phyloP scores from a whole-genome alignment of 1,140 invertebrate genomes.

The Megalonaias nervosa region DNA sequence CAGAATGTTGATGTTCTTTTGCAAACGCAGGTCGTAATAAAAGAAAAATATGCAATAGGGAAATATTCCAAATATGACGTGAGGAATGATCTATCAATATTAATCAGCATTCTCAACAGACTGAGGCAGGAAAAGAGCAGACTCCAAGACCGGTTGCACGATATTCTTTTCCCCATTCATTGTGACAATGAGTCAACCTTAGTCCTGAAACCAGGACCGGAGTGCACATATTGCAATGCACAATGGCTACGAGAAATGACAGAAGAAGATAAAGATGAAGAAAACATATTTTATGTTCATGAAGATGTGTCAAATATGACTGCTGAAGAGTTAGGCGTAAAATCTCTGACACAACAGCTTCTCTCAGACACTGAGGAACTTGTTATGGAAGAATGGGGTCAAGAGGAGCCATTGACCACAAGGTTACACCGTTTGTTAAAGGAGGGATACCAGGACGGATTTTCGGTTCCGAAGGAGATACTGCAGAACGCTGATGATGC shows the following conservation, averaged over 20 bases:
- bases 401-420: slow-evolving; percentile 57
- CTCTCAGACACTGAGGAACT: slow-evolving; percentile 39
- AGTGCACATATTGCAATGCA: slow-evolving; percentile 26
- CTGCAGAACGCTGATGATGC: slow-evolving; percentile 72
- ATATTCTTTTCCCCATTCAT: slow-evolving; percentile 8
- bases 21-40: neutral
- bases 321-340: slow-evolving; percentile 36
- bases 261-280: slow-evolving; percentile 35
- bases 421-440: slow-evolving; percentile 45
- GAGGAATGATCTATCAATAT: neutral
- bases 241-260: slow-evolving; percentile 6
- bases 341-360: slow-evolving; percentile 35
- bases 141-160: neutral
- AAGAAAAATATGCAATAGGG: neutral
- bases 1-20: slow-evolving; percentile 7
- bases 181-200: slow-evolving; percentile 5
- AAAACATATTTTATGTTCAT: slow-evolving; percentile 45
- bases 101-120: slow-evolving; percentile 5
- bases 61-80: neutral
- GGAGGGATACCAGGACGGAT: slow-evolving; percentile 55
- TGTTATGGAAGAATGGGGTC: slow-evolving; percentile 47
- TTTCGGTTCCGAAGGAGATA: slow-evolving; percentile 61
- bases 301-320: slow-evolving; percentile 37
- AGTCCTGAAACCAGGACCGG: slow-evolving; percentile 24
- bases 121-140: neutral